Base-by-base conservation (phyloP, 1,140 invertebrate species). In the Aethina tumida region DNA sequence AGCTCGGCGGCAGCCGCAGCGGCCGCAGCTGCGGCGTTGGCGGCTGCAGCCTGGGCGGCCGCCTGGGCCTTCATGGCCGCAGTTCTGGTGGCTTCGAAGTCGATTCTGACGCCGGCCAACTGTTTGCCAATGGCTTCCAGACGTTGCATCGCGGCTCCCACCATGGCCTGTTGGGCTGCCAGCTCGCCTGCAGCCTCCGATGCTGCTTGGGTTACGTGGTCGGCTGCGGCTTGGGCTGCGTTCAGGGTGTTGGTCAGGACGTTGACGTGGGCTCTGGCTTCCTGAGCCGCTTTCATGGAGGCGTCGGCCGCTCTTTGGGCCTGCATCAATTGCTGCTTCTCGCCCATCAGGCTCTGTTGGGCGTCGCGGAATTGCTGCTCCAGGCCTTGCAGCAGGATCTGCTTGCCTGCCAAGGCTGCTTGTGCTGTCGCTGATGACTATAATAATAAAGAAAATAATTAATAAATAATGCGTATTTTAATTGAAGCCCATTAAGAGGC, bases 91-190 rank as follows among this genome's bases (percentile, higher is more conserved):
- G 74, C 75, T 35, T 75, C 72, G 49, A 78, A 79, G 50, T 80
- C 78, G 13, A 78, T 64, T n/a, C 74, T 67, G 13, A 77, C 73
- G 6, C 68, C 69, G 13, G 66, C 65, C 10, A 81, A 60, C 44
- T 79, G 76, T 20, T 79, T 74, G 21, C 71, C 68, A 2, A 79
- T 62, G 0, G 70, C 58, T 21, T 71, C 65, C 3, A 76, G 60
- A 20, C 74, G 52, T 26, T 77, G 74, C 22, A 77, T 68, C 0
- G 77, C 75, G 4, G 75, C 66, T 3, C 76, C 76, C 2, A 81
- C 73, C 78, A 81, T 81, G 2, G 73, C 71, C n/a, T 73, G 76
- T 50, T 79, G 77, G 0, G 77, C 74, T 0, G 75, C 78, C 2
- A 78, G 56, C 57, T 80, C 75, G 4, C 75, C 75, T 0, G 75